A percentile compares a stretch with the other conserved stretches of the same genome.
phyloP scores from a whole-genome alignment of 2,888 invertebrate genomes.

The Dione vanillae region DNA sequence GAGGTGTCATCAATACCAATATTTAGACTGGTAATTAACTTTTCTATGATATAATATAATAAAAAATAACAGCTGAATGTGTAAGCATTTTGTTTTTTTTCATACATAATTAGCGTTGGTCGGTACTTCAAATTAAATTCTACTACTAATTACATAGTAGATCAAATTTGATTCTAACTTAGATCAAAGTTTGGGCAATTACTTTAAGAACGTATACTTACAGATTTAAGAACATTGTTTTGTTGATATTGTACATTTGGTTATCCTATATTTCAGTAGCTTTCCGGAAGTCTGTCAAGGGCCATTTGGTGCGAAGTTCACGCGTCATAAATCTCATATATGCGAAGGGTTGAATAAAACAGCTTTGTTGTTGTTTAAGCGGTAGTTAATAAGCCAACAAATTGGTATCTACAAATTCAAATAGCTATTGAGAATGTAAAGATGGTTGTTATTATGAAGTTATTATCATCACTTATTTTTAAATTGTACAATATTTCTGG shows the following conservation, averaged over 20 bases:
- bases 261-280: conserved; percentile 78
- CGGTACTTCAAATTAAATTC: too few species aligned
- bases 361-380: conserved; percentile 45
- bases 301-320: conserved; percentile 77
- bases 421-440: not conserved
- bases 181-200: too few species aligned
- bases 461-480: not conserved
- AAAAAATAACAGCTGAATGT: too few species aligned
- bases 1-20: too few species aligned
- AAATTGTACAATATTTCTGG: not conserved
- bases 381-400: conserved; percentile 44
- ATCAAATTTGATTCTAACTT: too few species aligned
- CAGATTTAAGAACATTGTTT: not conserved
- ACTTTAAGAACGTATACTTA: too few species aligned
- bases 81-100: too few species aligned
- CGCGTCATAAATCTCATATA: conserved; percentile 70
- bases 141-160: too few species aligned
- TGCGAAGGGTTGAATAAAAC: conserved; percentile 62
- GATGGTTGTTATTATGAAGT: not conserved
- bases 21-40: too few species aligned
- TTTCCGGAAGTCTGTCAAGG: conserved; percentile 76
- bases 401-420: conserved; percentile 19
- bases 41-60: too few species aligned
- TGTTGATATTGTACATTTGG: conserved; percentile 54
- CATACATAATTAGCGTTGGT: too few species aligned